Conservation (phyloP, 2,113 vertebrate species). For the Australoheros scitulus region DNA sequence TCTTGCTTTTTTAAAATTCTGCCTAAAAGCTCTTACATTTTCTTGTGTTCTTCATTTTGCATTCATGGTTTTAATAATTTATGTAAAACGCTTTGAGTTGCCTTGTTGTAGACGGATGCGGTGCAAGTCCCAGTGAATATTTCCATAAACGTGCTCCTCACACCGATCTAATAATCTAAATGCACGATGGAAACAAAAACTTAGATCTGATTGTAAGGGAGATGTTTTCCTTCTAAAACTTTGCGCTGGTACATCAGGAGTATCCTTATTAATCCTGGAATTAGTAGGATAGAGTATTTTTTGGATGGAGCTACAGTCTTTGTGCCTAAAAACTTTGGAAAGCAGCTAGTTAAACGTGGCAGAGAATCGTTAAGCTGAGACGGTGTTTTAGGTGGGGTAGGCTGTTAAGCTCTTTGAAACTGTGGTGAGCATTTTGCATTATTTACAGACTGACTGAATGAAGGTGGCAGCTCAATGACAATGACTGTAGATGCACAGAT, state of each 20-base stretch:
- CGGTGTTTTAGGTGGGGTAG: not conserved
- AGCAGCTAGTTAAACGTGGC: no score
- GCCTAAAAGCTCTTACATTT: rapidly evolving
- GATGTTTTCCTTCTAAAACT: no score
- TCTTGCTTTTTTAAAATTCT: rapidly evolving
- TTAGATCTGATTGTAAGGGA: no score
- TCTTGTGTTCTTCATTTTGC: not conserved
- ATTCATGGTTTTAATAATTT: not conserved
- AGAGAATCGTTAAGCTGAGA: not conserved
- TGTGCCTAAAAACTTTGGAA: no score
- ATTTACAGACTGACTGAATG: not conserved
- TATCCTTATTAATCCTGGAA: not conserved
- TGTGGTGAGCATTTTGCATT: not conserved
- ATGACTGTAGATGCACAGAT: not conserved
- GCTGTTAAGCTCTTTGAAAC: not conserved
- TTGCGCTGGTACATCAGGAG: no score
- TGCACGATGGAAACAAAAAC: not conserved
- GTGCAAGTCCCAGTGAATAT: not conserved
- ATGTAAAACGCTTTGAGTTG: not conserved
- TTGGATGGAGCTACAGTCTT: not conserved
- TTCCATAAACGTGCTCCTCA: not conserved
- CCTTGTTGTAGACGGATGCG: rapidly evolving
- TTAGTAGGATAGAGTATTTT: not conserved
- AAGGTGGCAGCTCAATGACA: not conserved
- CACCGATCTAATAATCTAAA: rapidly evolving